Conservation (phyloP, 1,140 invertebrate species). For the Aphelinus atriplicis region DNA sequence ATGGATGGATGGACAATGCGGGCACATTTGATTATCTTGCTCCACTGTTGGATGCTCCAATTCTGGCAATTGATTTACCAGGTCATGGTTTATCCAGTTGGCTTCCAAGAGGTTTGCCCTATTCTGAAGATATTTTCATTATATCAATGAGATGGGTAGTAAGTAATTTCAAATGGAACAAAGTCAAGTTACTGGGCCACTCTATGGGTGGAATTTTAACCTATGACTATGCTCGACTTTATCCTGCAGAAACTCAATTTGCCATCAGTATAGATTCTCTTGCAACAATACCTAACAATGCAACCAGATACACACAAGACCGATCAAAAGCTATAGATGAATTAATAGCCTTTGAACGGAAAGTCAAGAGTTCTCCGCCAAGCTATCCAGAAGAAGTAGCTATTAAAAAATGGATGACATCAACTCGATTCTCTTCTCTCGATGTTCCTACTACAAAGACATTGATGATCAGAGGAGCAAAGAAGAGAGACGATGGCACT, state of each 20-base stretch:
- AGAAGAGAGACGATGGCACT: constrained; percentile 67
- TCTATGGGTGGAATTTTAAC: constrained; percentile 73
- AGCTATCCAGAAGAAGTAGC: constrained; percentile 71
- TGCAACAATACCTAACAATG: constrained; percentile 63
- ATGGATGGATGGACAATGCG: constrained; percentile 82
- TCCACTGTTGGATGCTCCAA: constrained; percentile 70
- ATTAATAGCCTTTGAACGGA: constrained; percentile 63
- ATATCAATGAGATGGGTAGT: constrained; percentile 69
- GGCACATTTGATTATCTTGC: constrained; percentile 77
- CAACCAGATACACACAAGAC: constrained; percentile 44
- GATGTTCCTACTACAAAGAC: constrained; percentile 66
- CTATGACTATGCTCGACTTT: constrained; percentile 69
- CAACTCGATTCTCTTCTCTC: constrained; percentile 64
- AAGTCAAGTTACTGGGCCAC: constrained; percentile 75
- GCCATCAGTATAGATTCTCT: constrained; percentile 73
- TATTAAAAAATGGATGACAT: constrained; percentile 65
- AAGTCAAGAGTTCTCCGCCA: constrained; percentile 64
- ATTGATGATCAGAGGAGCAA: constrained; percentile 69
- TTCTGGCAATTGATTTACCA: constrained; percentile 76
- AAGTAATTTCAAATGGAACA: constrained; percentile 75
- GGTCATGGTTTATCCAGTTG: constrained; percentile 79
- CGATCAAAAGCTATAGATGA: constrained; percentile 58
- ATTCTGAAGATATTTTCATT: constrained; percentile 69
- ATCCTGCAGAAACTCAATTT: constrained; percentile 71
- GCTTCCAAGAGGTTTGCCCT: constrained; percentile 71